Conservation (phyloP, 2,888 invertebrate species). For the Aspidiotus destructor region DNA sequence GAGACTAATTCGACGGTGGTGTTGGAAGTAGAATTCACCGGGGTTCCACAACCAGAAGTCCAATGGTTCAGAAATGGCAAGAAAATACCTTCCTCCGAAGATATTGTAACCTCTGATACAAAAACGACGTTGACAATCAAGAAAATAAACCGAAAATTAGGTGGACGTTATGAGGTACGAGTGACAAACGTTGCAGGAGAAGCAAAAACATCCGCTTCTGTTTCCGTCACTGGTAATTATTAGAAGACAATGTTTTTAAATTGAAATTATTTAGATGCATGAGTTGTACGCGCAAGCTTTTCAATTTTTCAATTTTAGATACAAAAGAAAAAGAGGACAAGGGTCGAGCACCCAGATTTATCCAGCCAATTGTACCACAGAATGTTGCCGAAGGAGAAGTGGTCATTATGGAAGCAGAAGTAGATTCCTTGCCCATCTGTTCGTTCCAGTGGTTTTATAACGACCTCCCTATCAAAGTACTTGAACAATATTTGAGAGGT, state of each 20-base stretch:
- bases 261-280: background rate
- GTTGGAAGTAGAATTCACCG: constrained; percentile 62
- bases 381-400: constrained; percentile 62
- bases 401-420: constrained; percentile 65
- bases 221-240: constrained; percentile 54
- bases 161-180: constrained; percentile 79
- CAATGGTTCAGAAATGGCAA: constrained; percentile 80
- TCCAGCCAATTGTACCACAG: constrained; percentile 60
- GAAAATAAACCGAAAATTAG: constrained; percentile 61
- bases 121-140: constrained; percentile 56
- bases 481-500: background rate
- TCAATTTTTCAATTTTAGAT: constrained; percentile 1
- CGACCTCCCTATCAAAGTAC: constrained; percentile 54
- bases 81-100: constrained; percentile 56
- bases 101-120: constrained; percentile 53
- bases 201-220: constrained; percentile 68
- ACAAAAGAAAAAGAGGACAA: constrained; percentile 39
- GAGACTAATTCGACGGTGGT: constrained; percentile 58
- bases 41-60: constrained; percentile 59
- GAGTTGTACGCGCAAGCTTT: background rate
- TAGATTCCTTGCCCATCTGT: constrained; percentile 65
- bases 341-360: constrained; percentile 61
- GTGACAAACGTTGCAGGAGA: constrained; percentile 68
- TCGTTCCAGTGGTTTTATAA: constrained; percentile 82
- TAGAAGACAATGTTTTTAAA: background rate